Evolutionary conservation across 2,888 invertebrate species (phyloP).

Genomic region (Tetragonisca angustula): DNA sequence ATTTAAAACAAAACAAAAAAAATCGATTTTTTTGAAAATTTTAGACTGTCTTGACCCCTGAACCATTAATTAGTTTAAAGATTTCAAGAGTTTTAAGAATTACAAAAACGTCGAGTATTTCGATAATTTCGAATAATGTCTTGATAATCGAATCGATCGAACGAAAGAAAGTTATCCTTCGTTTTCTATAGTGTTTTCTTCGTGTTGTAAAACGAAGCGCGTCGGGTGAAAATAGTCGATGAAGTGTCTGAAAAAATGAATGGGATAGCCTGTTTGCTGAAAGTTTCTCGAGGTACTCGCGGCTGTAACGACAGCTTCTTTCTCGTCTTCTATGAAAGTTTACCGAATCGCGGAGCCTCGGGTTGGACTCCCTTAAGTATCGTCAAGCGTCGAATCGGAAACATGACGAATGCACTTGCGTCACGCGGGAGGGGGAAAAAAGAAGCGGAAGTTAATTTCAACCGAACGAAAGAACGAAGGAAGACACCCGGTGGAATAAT

Average conservation of each 20-base stretch:
- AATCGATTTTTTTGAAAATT: too few species aligned
- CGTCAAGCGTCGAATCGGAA: conserved; percentile 53
- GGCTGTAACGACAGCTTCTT: conserved; percentile 27
- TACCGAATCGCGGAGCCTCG: conserved; percentile 27
- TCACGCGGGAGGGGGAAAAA: not conserved
- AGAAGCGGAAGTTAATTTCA: conserved; percentile 43
- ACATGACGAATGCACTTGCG: conserved; percentile 43
- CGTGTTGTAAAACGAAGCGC: not conserved
- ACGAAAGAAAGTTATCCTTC: not conserved
- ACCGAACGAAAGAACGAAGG: not conserved
- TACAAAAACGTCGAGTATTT: not conserved
- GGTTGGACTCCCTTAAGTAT: conserved; percentile 56
- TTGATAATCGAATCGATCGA: not conserved
- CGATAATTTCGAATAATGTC: not conserved
- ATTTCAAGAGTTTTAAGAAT: not conserved
- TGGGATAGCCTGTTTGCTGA: not conserved
- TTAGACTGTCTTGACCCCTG: too few species aligned
- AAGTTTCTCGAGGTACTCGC: conserved; percentile 30
- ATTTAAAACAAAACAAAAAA: too few species aligned
- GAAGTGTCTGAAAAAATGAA: conserved; percentile 18
- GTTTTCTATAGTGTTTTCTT: not conserved
- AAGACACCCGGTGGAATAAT: conserved; percentile 3
- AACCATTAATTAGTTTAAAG: too few species aligned
- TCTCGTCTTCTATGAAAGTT: conserved; percentile 34
- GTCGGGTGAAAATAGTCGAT: conserved; percentile 6